Base-by-base conservation (phyloP, 2,888 invertebrate genomes). In the Erebia epiphron region DNA sequence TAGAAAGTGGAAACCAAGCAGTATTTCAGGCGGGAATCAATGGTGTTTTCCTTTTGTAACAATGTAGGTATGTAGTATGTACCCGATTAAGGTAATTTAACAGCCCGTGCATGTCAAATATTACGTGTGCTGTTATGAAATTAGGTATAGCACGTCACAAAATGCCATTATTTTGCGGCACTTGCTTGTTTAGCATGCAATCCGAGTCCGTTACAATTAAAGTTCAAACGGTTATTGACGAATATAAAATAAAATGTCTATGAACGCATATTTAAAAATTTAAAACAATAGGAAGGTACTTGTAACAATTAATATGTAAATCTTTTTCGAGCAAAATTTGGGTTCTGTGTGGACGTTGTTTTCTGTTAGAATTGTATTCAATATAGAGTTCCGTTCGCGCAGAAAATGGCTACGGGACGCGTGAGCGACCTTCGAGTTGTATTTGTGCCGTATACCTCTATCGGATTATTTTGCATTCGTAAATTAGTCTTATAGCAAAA, bases 361-460 rank as follows among this genome's bases (percentile, higher is more conserved):
- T 83, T 84, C 83, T 83, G 83, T 85, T 88, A 86, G 83, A 86
- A 85, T 85, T 83, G 87, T 83, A 86, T 90, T 86, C 90, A 90
- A 90, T 89, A 88, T 84, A 83, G 84, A 82, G 86, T 83, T 89
- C 77, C 87, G 83, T 81, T 90, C 85, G 88, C 84, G 89, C 90
- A 89, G 90, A 90, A 90, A 91, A 90, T 90, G 83, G 84, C 79
- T 80, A 82, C 77, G 81, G 79, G 80, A 83, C 85, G 88, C 85
- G 85, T 84, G 87, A 85, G 81, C 77, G 83, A 79, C 77, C 74
- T 72, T 76, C 66, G 66, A 70, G 70, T 70, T 68, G 21, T 58
- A 70, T 69, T 70, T 68, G 21, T 54, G 54, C 71, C 61, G 49
- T 72, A 76, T 72, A 66, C 72, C 69, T 70, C 64, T 69, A 35